Evolutionary conservation across 2,888 invertebrate species (phyloP), one percentile per base, ranked within the genome.

Genomic region (Mechanitis mazaeus): DNA sequence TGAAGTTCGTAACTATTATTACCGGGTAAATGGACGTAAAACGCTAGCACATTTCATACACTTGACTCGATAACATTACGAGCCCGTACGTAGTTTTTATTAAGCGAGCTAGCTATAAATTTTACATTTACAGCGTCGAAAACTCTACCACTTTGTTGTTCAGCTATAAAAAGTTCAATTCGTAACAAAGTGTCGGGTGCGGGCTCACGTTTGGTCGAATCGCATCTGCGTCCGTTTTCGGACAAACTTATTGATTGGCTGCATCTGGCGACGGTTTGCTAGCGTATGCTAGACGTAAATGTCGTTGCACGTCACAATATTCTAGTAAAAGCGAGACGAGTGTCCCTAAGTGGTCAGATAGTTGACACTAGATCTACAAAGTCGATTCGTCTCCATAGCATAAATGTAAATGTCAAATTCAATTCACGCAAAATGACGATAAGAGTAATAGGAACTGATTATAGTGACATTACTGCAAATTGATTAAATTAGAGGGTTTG

Each of bases 131-230:
- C 78, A 77, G 71, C 77, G 73, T 75, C 75, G 77, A 78, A 83
- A 85, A 81, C 78, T 77, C 76, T 70, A 74, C 76, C 78, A 83
- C 79, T 81, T 80, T 81, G 83, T 80, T 75, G 76, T 75, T 72
- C 75, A 76, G 77, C 78, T 81, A 85, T 84, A 84, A 86, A 84
- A 84, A 84, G 81, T 83, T 81, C 79, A 77, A 81, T 82, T 81
- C 77, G 75, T 73, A 76, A 78, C 79, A 80, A 78, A 80, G 78
- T 81, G 76, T 77, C 72, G 75, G 63, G 74, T 74, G 73, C 72
- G 72, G 74, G 73, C 75, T 73, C 72, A 72, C 76, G 74, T 76
- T 76, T 73, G 74, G 72, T 70, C 69, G 72, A 73, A 76, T 79
- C 72, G 76, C 84, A 85, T 84, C 83, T 85, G 84, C 77, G 80